Evolutionary conservation across 2,797 vertebrate genomes (phyloP).

Genomic region (Ctenosaura bakeri): DNA sequence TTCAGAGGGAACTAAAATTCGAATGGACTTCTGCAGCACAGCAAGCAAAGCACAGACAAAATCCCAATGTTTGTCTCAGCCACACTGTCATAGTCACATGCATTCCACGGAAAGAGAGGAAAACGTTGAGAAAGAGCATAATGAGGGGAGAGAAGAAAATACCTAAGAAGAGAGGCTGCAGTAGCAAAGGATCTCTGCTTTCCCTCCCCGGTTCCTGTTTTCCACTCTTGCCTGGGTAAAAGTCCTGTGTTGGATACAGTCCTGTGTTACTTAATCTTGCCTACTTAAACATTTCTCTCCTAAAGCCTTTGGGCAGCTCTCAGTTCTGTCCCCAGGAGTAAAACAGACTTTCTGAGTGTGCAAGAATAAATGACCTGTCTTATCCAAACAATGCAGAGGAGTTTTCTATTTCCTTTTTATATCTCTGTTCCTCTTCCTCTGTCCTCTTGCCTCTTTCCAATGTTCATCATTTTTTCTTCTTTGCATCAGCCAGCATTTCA

Average conservation of each 20-base stretch:
- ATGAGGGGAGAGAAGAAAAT: background rate
- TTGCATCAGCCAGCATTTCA: no score
- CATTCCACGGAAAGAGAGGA: background rate
- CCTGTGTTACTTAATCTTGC: background rate
- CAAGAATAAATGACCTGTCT: background rate
- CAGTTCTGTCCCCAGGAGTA: background rate
- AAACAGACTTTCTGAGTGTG: background rate
- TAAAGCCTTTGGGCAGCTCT: background rate
- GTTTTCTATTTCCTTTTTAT: background rate
- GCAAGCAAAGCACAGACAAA: background rate
- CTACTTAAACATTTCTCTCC: background rate
- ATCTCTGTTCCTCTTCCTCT: background rate
- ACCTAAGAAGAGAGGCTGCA: no score
- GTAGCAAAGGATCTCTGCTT: background rate
- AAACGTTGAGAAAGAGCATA: background rate
- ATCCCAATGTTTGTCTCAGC: background rate
- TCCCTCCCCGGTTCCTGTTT: no score
- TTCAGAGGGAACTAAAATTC: background rate
- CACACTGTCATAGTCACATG: background rate
- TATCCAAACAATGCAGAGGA: background rate
- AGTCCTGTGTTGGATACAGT: no score
- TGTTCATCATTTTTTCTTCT: no score
- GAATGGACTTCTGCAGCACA: background rate
- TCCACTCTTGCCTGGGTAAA: no score
- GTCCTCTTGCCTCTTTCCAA: background rate